These are phyloP conservation scores for Drosophila maculinotata DNA, from an alignment of 2,888 invertebrate genomes.

Conservation along the genomic window DNA sequence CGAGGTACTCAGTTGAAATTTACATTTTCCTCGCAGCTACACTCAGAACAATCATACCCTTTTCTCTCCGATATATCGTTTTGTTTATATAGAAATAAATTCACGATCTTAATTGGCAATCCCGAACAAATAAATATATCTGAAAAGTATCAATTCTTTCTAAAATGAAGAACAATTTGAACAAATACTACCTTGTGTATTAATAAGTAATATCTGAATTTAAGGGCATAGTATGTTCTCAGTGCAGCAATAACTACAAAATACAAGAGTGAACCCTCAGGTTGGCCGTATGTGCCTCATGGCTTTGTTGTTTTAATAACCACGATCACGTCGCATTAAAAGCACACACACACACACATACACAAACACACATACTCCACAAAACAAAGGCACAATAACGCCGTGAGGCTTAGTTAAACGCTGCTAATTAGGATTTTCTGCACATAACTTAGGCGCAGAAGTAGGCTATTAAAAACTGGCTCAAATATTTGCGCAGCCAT, in stretches of 20 bases:
- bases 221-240: too few relatives aligned
- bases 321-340: constrained; percentile 77
- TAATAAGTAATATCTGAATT: too few relatives aligned
- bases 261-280: constrained; percentile 33
- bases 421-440: constrained; percentile 80
- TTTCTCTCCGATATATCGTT: too few relatives aligned
- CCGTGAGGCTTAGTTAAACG: constrained; percentile 81
- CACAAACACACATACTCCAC: neutral
- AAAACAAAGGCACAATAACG: constrained; percentile 17
- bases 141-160: too few relatives aligned
- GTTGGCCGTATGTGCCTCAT: constrained; percentile 29
- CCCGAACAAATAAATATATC: too few relatives aligned
- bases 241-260: constrained; percentile 2
- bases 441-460: constrained; percentile 60
- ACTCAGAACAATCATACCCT: too few relatives aligned
- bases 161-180: too few relatives aligned
- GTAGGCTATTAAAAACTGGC: constrained; percentile 73
- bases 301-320: constrained; percentile 72
- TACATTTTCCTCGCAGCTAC: constrained; percentile 53
- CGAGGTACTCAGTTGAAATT: constrained; percentile 50
- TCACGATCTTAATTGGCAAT: too few relatives aligned
- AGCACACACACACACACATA: constrained; percentile 37
- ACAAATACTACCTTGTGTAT: too few relatives aligned
- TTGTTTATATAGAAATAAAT: too few relatives aligned
- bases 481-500: constrained; percentile 75